Evolutionary conservation across 2,888 invertebrate species (phyloP).

Genomic region (Diloba caeruleocephala): DNA sequence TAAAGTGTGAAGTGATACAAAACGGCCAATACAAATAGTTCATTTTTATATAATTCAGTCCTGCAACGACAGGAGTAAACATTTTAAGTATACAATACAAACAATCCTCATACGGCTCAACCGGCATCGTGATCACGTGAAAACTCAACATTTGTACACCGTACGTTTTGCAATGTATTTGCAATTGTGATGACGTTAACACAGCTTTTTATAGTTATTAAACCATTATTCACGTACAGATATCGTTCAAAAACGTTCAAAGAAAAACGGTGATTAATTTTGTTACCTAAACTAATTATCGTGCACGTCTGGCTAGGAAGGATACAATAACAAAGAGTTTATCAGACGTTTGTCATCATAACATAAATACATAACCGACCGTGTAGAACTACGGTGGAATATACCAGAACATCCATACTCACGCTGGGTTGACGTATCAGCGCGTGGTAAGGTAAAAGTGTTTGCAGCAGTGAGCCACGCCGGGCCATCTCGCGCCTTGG

Average conservation of each 20-base stretch:
- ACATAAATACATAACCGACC: neutral
- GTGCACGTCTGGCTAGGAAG: neutral
- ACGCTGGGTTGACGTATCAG: too few species aligned
- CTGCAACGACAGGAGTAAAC: constrained; percentile 2
- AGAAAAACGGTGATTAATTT: constrained; percentile 12
- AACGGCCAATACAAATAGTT: constrained; percentile 8
- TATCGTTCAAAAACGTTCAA: constrained; percentile 4
- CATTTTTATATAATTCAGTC: neutral
- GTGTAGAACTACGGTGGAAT: neutral
- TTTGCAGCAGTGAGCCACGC: too few species aligned
- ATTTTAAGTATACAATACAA: constrained; percentile 3
- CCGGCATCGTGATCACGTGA: constrained; percentile 5
- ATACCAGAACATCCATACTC: too few species aligned
- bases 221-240: constrained; percentile 22
- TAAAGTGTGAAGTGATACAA: constrained; percentile 14
- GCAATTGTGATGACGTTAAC: constrained; percentile 36
- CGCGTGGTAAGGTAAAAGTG: too few species aligned
- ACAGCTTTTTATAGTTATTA: constrained; percentile 28
- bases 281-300: constrained; percentile 3
- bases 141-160: constrained; percentile 18
- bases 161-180: constrained; percentile 26
- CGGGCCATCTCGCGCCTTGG: too few species aligned
- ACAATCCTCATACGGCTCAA: constrained; percentile 14
- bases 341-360: constrained; percentile 11
- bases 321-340: constrained; percentile 1